Evolutionary conservation across 1,140 invertebrate species (phyloP), one percentile per base, ranked within the genome.

Genomic region (Anadara kagoshimensis): DNA sequence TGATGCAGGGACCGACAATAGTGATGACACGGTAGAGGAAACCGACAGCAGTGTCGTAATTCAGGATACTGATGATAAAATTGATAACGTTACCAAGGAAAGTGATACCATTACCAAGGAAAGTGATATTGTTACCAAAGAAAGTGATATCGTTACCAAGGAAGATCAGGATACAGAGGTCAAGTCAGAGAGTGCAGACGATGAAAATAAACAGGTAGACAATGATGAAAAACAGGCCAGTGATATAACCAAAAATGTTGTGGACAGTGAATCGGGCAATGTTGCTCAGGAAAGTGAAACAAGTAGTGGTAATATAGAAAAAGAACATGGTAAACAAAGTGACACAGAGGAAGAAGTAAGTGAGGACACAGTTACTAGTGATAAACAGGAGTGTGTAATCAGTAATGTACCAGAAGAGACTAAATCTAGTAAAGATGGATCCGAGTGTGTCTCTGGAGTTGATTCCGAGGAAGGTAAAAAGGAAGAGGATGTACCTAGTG

Each of bases 131-230:
- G 4, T 3, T 22, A 14, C 18, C 12, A 1, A 45, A 18, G 44
- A 57, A 58, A 18, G 26, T 45, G 54, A 66, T 12, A 43, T 54
- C 7, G 36, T 41, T 41, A 64, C 26, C 62, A 47, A 47, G 41
- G 47, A 24, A 51, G 47, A 16, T 24, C 26, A 22, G 43, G 24
- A 47, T 43, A 45, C 5, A 18, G 18, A 24, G 43, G 16, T 12
- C 18, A 64, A 22, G 47, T 1, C 1, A 44, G 47, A 20, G 20
- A 22, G 26, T 12, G 22, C 8, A 41, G 20, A 11, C 29, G 12
- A 41, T 22, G 20, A 44, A 41, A 62, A 22, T 8, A 51, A 20
- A 18, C 49, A 53, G 24, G 29, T 7, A 36, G 29, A 36, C 29
- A 36, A 36, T 3, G 29, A 7, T 3, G 7, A 36, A 3, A 36